Conservation (phyloP, 1,140 invertebrate genomes). For the Copidosoma floridanum region DNA sequence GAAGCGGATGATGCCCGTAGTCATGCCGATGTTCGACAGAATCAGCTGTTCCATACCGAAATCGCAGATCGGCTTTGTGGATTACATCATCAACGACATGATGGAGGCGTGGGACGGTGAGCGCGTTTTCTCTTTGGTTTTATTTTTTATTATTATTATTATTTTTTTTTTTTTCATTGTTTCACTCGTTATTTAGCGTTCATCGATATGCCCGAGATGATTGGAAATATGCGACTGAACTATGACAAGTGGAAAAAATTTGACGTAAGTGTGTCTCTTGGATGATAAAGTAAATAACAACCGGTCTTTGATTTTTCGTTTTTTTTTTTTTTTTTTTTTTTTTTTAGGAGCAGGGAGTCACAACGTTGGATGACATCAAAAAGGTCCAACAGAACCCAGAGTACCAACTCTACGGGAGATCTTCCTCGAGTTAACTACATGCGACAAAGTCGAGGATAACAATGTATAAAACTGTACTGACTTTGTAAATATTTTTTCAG, state of each 20-base stretch:
- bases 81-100: constrained; percentile 95
- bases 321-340: no score
- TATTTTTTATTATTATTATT: not conserved
- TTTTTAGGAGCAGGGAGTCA: no score
- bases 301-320: no score
- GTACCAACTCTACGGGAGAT: constrained; percentile 35
- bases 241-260: constrained; percentile 86
- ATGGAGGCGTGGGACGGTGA: constrained; percentile 92
- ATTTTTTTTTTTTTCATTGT: no score
- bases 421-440: no score
- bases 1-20: constrained; percentile 75
- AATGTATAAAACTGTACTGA: constrained; percentile 7
- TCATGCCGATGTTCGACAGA: constrained; percentile 95
- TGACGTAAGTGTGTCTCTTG: constrained; percentile 37
- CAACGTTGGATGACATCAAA: constrained; percentile 65
- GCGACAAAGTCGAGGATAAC: no score
- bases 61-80: constrained; percentile 93
- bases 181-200: constrained; percentile 66
- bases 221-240: constrained; percentile 78
- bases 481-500: not conserved
- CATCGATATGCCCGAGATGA: constrained; percentile 86
- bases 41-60: constrained; percentile 89
- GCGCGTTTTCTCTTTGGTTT: no score
- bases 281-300: no score
- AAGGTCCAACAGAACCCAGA: constrained; percentile 47